Evolutionary conservation across 1,140 invertebrate genomes (phyloP).

Genomic region (Drosophila sulfurigaster): DNA sequence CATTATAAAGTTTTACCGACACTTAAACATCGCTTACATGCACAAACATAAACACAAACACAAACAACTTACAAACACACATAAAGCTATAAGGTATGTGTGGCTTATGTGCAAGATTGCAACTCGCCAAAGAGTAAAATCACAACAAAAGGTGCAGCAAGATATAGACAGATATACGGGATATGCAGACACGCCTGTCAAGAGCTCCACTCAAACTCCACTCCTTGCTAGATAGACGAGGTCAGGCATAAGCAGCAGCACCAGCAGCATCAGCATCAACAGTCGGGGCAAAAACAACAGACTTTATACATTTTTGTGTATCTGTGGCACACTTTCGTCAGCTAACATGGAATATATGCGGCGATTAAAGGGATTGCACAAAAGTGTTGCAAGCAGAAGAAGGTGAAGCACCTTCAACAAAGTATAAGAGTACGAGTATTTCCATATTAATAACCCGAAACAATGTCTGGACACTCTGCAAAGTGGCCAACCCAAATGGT

Average conservation of each 20-base stretch:
- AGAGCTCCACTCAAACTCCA: background rate
- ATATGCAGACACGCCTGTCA: background rate
- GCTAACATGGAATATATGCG: background rate
- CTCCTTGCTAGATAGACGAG: background rate
- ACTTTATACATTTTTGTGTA: conserved; percentile 47
- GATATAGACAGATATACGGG: background rate
- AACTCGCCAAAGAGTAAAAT: conserved; percentile 44
- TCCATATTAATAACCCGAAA: conserved; percentile 31
- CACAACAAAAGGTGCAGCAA: conserved; percentile 26
- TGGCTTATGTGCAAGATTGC: conserved; percentile 40
- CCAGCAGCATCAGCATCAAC: background rate
- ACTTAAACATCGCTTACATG: conserved; percentile 64
- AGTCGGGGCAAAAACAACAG: conserved; percentile 21
- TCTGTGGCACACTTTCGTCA: conserved; percentile 48
- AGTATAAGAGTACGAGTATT: conserved; percentile 3
- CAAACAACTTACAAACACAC: conserved; percentile 29
- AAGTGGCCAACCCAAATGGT: background rate
- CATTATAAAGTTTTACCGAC: conserved; percentile 76
- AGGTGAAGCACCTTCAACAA: background rate
- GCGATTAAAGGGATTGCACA: background rate
- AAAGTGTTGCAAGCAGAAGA: background rate
- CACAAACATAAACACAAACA: conserved; percentile 39
- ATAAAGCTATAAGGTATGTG: conserved; percentile 6
- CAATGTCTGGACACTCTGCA: background rate
- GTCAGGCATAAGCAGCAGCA: conserved; percentile 20